A percentile compares a stretch with the other conserved stretches of the same genome.
Conservation (phyloP, 1,140 invertebrate genomes). For the Cherax quadricarinatus region DNA sequence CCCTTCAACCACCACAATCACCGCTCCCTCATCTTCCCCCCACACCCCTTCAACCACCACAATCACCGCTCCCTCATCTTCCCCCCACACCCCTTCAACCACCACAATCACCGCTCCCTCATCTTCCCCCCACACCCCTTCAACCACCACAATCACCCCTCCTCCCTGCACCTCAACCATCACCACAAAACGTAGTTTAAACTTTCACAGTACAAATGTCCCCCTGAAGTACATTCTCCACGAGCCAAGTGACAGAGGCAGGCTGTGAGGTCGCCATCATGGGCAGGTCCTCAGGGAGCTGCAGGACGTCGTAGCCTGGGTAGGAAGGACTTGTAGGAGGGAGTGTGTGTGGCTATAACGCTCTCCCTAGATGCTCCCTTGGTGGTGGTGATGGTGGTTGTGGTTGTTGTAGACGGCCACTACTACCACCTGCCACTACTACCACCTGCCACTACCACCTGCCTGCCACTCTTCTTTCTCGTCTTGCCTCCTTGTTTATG, state of each 20-base stretch:
- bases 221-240: slow-evolving; percentile 51
- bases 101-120: neutral
- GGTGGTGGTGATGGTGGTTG: neutral
- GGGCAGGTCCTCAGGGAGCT: slow-evolving; percentile 8
- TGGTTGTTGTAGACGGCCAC: neutral
- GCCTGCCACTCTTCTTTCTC: too few relatives aligned
- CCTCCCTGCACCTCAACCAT: neutral
- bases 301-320: slow-evolving; percentile 10
- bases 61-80: neutral
- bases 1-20: neutral
- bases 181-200: slow-evolving; percentile 58
- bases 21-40: neutral
- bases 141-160: neutral
- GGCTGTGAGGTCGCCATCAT: slow-evolving; percentile 30
- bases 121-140: neutral
- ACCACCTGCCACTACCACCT: neutral
- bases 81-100: too few relatives aligned
- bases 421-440: neutral
- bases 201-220: slow-evolving; percentile 65
- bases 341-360: neutral
- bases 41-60: neutral
- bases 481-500: neutral
- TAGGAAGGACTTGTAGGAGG: neutral
- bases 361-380: neutral
- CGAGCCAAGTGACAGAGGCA: slow-evolving; percentile 48